Base-by-base conservation (phyloP, 1,140 invertebrate species). In the Ceratosolen fusciceps region DNA sequence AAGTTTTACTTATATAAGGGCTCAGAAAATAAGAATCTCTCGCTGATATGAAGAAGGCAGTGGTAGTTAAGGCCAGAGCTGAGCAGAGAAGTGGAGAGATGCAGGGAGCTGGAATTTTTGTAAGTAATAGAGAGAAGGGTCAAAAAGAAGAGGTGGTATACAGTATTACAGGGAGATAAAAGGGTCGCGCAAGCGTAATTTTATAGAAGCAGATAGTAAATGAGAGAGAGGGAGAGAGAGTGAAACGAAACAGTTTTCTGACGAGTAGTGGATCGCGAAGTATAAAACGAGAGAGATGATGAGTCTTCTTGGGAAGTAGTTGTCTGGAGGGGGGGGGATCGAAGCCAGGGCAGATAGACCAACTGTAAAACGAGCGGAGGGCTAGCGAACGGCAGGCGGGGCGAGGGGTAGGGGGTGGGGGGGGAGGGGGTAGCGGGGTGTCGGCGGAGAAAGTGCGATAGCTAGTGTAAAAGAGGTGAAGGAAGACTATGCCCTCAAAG, bases 401-500 rank as follows among this genome's bases (percentile, higher is more conserved):
- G 26, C n/a, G 54, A 49, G 56, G 7, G 43, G 7, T 9, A 47
- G 16, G 43, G 8, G 7, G 43, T 47, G 43, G 7, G 16, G 7
- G 43, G 7, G 43, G 16, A 47, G 16, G 7, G 43, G 7, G 43
- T 47, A 47, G 7, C 43, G 8, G 16, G 8, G 43, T 16, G 16
- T 16, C 8, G 8, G 43, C 43, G 16, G 7, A 16, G 7, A 47
- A 9, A 9, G 16, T 47, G 43, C 16, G 54, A 12, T 12, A 56
- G n/a, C 9, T 56, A 75, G 58, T 82, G 83, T 77, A 78, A 83
- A 82, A 83, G 85, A 31, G 60, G 14, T 19, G 29, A n/a, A 37
- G 47, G 19, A 31, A 47, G 4, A 52, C 47, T 84, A 84, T 83
- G 83, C 83, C 86, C 85, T 89, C 88, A 87, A 89, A 88, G 87